Percentiles rank a stretch among this genome's conserved stretches.
These are phyloP conservation scores for Aphidoletes aphidimyza DNA, from an alignment of 2,888 invertebrate genomes.

Conservation along the genomic window DNA sequence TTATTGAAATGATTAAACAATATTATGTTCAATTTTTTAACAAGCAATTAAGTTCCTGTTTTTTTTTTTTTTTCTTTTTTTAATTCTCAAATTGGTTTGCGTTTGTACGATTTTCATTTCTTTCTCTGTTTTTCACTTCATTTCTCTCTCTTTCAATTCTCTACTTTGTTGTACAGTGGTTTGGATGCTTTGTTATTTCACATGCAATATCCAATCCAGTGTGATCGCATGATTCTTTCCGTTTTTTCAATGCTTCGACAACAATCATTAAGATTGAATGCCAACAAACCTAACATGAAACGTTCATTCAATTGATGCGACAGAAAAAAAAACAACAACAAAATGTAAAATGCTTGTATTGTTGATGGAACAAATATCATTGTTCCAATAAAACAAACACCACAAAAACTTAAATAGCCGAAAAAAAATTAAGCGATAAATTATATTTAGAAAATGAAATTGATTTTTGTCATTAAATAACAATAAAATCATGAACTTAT, in stretches of 20 bases:
- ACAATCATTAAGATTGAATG: background rate
- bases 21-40: constrained; percentile 6
- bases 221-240: background rate
- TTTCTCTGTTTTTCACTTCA: background rate
- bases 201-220: background rate
- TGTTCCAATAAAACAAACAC: too few species aligned
- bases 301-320: background rate
- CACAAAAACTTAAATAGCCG: too few species aligned
- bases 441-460: background rate
- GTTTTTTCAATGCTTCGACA: background rate
- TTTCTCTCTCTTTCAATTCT: background rate
- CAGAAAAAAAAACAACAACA: background rate
- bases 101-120: too few species aligned
- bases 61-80: background rate
- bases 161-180: too few species aligned
- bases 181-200: background rate
- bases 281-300: background rate
- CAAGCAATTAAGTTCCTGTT: constrained; percentile 11
- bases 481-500: background rate
- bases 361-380: too few species aligned
- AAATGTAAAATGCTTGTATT: too few species aligned
- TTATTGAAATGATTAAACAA: background rate
- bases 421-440: constrained; percentile 7
- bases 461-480: constrained; percentile 34
- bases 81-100: too few species aligned